These are phyloP conservation scores for Stigmatopora argus DNA, from an alignment of 2,113 vertebrate species.

Conservation along the genomic window DNA sequence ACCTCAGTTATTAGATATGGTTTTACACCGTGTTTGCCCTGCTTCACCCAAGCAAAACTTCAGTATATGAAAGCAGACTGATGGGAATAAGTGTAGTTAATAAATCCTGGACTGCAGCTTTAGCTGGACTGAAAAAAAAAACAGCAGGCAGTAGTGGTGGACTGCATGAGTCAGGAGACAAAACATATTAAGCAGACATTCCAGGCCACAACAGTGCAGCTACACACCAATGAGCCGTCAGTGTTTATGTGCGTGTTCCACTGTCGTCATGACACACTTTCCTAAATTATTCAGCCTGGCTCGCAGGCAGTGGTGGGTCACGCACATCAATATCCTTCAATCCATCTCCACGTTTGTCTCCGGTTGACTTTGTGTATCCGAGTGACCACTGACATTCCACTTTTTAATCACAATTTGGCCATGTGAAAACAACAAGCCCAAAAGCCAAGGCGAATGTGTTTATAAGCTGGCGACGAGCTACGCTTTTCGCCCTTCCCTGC, in stretches of 20 bases:
- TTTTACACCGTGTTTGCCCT: slow-evolving; percentile 69
- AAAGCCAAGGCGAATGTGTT: slow-evolving; percentile 26
- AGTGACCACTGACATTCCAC: slow-evolving; percentile 44
- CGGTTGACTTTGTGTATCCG: slow-evolving; percentile 64
- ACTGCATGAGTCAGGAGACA: slow-evolving; percentile 55
- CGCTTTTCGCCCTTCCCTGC: slow-evolving; percentile 44
- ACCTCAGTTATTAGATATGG: slow-evolving; percentile 69
- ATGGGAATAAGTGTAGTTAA: slow-evolving; percentile 72
- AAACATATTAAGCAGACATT: slow-evolving; percentile 46
- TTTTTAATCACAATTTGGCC: slow-evolving; percentile 28
- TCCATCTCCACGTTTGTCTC: slow-evolving; percentile 75
- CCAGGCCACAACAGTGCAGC: slow-evolving; percentile 40
- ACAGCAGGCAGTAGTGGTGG: slow-evolving; percentile 46
- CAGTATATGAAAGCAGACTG: slow-evolving; percentile 71
- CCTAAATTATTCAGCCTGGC: slow-evolving; percentile 76
- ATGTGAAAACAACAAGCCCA: slow-evolving; percentile 18
- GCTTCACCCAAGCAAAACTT: slow-evolving; percentile 70
- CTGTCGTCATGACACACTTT: slow-evolving; percentile 70
- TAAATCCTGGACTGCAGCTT: slow-evolving; percentile 67
- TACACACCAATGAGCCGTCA: slow-evolving; percentile 54
- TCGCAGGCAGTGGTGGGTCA: slow-evolving; percentile 73
- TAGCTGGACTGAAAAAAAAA: slow-evolving; percentile 61
- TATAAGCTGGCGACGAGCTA: slow-evolving; percentile 46
- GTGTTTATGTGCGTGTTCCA: slow-evolving; percentile 48
- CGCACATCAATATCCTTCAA: slow-evolving; percentile 75